A percentile compares a stretch with the other conserved stretches of the same genome.
Conservation (phyloP, 2,888 invertebrate species). For the Spatulosminthurus flaviceps region DNA sequence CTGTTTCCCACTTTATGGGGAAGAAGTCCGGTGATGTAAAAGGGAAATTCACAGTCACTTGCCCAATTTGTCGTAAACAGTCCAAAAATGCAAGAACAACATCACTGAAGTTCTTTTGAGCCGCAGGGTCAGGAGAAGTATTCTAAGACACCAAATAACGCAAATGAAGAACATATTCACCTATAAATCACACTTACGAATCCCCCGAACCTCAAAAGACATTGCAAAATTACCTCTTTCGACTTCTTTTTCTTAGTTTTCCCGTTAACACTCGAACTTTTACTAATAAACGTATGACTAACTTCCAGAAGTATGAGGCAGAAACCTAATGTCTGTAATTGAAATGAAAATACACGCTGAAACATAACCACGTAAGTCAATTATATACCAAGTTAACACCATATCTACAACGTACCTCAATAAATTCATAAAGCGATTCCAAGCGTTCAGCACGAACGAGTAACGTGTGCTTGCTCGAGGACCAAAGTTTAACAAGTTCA, state of each 20-base stretch:
- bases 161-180: too few relatives aligned
- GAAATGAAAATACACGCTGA: constrained; percentile 22
- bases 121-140: background rate
- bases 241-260: constrained; percentile 49
- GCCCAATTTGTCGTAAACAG: constrained; percentile 45
- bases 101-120: constrained; percentile 35
- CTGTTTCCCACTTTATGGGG: constrained; percentile 45
- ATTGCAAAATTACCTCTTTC: constrained; percentile 46
- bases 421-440: constrained; percentile 48
- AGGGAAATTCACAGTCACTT: constrained; percentile 22
- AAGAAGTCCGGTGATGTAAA: constrained; percentile 36
- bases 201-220: too few relatives aligned
- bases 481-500: constrained; percentile 43
- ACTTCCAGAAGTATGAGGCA: constrained; percentile 52
- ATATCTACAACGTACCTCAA: constrained; percentile 54
- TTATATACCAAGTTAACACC: too few relatives aligned
- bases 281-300: constrained; percentile 40
- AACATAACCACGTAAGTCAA: too few relatives aligned
- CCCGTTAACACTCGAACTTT: constrained; percentile 30
- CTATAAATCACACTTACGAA: too few relatives aligned
- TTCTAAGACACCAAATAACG: background rate
- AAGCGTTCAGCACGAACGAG: constrained; percentile 44
- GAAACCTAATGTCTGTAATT: constrained; percentile 51
- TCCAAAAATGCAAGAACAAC: constrained; percentile 31
- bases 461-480: constrained; percentile 25